Evolutionary conservation across 2,797 vertebrate genomes (phyloP), one percentile per base, ranked within the genome.

Genomic region (Nannoperca obscura): DNA sequence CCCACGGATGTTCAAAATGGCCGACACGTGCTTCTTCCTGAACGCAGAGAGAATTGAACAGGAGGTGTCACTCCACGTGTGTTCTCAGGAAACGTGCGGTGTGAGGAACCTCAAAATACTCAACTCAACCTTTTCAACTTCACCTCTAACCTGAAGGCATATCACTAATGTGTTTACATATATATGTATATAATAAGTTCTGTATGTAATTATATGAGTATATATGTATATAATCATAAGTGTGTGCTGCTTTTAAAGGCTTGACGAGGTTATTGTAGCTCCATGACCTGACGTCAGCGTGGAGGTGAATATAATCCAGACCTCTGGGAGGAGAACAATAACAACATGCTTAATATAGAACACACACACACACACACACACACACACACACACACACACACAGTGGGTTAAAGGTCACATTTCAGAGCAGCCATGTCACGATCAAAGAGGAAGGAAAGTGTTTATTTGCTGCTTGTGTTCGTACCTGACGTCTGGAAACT

Each of bases 401-500:
- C 15, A 68, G 55, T 65, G 60, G 71, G 78, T 70, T 59, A 80
- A 75, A 75, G 78, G 78, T 80, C 44, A 69, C 19, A 69, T 61
- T 42, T 47, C 71, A 50, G 22, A 49, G 67, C 36, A 59, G 76
- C n/a, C 19, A 34, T 20, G 46, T 88, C 78, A 75, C 57, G 38
- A 77, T 65, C 60, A 58, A 74, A 84, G 84, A 90, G 89, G 92
- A 92, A 90, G 88, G 77, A 63, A 64, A 81, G 54, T 86, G 84
- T 87, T 90, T 84, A 78, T 27, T 27, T 27, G 24, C 24, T 27
- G 24, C 24, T 27, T 6, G 8, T 9, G 3, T 65, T 84, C 91
- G 87, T 90, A 97, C 97, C 97, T 94, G 80, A 99, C 84, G 0
- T 99, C 98, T 0, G 97, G 98, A 89, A 97, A 99, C 91, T 97